Conservation (phyloP, 1,140 invertebrate genomes). For the Drosophila chauvacae region DNA sequence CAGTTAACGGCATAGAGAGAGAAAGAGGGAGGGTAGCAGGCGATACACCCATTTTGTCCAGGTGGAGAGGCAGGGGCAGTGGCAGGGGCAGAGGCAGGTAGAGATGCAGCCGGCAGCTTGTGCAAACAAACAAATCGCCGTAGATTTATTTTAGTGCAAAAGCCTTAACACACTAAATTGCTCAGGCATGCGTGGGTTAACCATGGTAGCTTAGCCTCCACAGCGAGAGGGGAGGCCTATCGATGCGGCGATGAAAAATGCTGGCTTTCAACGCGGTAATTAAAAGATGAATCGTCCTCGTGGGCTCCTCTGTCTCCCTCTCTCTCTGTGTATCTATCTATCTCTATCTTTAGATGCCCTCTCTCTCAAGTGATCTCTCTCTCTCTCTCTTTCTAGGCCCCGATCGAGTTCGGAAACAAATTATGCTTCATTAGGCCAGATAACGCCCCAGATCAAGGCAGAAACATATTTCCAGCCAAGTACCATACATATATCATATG, state of each 20-base stretch:
- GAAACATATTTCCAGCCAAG: slow-evolving; percentile 37
- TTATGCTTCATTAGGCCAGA: slow-evolving; percentile 82
- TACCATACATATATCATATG: slow-evolving; percentile 46
- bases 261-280: slow-evolving; percentile 83
- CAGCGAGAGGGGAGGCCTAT: slow-evolving; percentile 16
- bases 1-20: slow-evolving; percentile 57
- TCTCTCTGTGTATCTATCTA: not conserved
- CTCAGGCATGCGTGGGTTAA: slow-evolving; percentile 71
- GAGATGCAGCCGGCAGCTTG: slow-evolving; percentile 55
- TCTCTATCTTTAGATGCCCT: not conserved
- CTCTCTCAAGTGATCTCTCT: not conserved
- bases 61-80: not conserved
- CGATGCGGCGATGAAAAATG: slow-evolving; percentile 75
- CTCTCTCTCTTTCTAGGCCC: not conserved
- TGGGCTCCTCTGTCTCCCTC: not conserved
- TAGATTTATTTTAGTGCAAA: slow-evolving; percentile 82
- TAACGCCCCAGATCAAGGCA: slow-evolving; percentile 77
- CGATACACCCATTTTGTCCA: slow-evolving; percentile 12
- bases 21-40: not conserved
- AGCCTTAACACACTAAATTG: slow-evolving; percentile 71
- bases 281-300: slow-evolving; percentile 84
- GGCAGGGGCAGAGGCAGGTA: not conserved
- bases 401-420: slow-evolving; percentile 60
- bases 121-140: slow-evolving; percentile 81
- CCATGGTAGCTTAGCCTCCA: slow-evolving; percentile 20